These are phyloP conservation scores for Halichoeres trimaculatus DNA, from an alignment of 2,113 vertebrate genomes.

Conservation along the genomic window DNA sequence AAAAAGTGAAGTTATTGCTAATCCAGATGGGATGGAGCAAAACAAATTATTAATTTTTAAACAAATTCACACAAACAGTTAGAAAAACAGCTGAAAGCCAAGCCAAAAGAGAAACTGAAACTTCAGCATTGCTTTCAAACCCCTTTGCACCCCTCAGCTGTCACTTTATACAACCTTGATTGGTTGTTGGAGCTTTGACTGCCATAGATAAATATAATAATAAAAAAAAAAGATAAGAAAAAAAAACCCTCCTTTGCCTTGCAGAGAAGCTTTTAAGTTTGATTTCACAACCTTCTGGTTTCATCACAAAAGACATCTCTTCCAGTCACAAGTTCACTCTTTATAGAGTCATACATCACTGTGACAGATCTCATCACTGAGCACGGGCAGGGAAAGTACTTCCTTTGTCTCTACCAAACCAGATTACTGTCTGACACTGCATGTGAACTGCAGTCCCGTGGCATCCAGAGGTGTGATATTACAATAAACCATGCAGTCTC, in stretches of 20 bases:
- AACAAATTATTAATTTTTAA: too few relatives aligned
- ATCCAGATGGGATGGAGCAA: too few relatives aligned
- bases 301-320: constrained; percentile 20
- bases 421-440: constrained; percentile 24
- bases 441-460: background rate
- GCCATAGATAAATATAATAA: too few relatives aligned
- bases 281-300: background rate
- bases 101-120: too few relatives aligned
- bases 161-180: too few relatives aligned
- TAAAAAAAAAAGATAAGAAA: too few relatives aligned
- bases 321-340: constrained; percentile 22
- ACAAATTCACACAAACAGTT: too few relatives aligned
- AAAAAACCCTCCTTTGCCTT: background rate
- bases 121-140: too few relatives aligned
- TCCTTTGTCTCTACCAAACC: constrained; percentile 30
- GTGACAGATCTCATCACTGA: constrained; percentile 60
- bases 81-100: too few relatives aligned
- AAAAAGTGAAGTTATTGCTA: too few relatives aligned
- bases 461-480: constrained; percentile 3
- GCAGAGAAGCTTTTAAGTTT: background rate
- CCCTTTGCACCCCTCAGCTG: too few relatives aligned
- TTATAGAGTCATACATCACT: constrained; percentile 57
- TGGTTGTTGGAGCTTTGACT: too few relatives aligned
- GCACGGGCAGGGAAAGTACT: constrained; percentile 14
- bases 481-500: background rate